Conservation (phyloP, 2,113 vertebrate genomes). For the Rattus rattus region DNA sequence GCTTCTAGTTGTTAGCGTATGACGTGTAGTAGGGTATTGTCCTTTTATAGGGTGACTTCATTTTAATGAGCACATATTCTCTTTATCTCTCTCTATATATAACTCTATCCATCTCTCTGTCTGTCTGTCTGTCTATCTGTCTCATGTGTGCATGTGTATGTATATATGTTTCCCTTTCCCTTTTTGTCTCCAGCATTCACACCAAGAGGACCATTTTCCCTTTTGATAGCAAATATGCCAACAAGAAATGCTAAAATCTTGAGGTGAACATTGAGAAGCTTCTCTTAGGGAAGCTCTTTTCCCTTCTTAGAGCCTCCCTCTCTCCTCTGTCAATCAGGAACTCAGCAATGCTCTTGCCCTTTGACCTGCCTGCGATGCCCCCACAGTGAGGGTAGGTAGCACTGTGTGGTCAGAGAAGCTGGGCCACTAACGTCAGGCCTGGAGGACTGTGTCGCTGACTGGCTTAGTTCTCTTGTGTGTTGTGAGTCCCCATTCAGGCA, state of each 20-base stretch:
- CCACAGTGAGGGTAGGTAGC: neutral
- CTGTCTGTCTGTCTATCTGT: neutral
- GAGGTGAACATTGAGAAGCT: neutral
- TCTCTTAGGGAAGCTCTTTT: neutral
- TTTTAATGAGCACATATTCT: neutral
- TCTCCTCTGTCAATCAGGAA: neutral
- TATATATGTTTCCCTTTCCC: neutral
- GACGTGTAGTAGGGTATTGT: neutral
- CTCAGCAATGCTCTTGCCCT: neutral
- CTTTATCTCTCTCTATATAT: neutral
- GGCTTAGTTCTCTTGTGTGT: neutral
- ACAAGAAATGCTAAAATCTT: constrained; percentile 29
- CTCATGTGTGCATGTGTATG: neutral
- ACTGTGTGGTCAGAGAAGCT: neutral
- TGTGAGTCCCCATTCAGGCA: neutral
- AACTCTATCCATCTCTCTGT: neutral
- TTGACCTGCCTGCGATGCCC: neutral
- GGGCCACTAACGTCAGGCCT: neutral
- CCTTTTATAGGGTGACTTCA: neutral
- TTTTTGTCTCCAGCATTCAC: neutral
- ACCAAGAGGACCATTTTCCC: neutral
- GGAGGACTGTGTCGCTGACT: neutral
- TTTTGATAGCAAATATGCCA: neutral
- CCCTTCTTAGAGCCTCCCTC: neutral
- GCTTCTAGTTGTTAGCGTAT: neutral